phyloP scores from a whole-genome alignment of 2,888 invertebrate species.

The Drosophila paramelanica region DNA sequence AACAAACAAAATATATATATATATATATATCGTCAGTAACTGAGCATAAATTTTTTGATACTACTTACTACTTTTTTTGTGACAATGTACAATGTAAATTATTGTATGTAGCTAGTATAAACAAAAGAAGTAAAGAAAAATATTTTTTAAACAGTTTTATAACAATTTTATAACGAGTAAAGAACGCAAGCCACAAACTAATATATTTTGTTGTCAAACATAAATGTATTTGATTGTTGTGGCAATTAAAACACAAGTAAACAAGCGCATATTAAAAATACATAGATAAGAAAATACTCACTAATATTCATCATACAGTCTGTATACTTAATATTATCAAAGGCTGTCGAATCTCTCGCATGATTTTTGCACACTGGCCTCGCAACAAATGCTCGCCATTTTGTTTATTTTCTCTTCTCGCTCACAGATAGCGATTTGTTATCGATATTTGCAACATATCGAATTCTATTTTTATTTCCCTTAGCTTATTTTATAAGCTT shows the following conservation, averaged over 20 bases:
- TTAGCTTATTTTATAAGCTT: slow-evolving; percentile 58
- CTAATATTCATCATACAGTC: slow-evolving; percentile 61
- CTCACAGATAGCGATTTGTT: slow-evolving; percentile 64
- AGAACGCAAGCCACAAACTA: slow-evolving; percentile 34
- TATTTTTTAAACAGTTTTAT: slow-evolving; percentile 76
- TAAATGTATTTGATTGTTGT: slow-evolving; percentile 39
- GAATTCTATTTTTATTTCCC: slow-evolving; percentile 58
- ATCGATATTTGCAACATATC: slow-evolving; percentile 68
- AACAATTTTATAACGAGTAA: slow-evolving; percentile 62
- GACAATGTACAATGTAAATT: slow-evolving; percentile 75
- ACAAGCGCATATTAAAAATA: slow-evolving; percentile 14
- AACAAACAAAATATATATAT: slow-evolving; percentile 21
- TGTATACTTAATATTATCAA: slow-evolving; percentile 60
- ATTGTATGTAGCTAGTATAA: slow-evolving; percentile 67
- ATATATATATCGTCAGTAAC: slow-evolving; percentile 62
- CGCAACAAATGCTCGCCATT: slow-evolving; percentile 57
- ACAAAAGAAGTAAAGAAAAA: slow-evolving; percentile 38
- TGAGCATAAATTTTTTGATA: slow-evolving; percentile 77
- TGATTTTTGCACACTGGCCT: slow-evolving; percentile 62
- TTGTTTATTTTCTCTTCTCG: slow-evolving; percentile 46
- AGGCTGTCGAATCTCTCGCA: slow-evolving; percentile 45
- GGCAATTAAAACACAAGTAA: slow-evolving; percentile 39
- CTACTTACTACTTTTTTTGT: slow-evolving; percentile 81
- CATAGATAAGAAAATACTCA: slow-evolving; percentile 48
- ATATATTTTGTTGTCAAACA: slow-evolving; percentile 30